Percentiles rank a stretch among this genome's conserved stretches.
Conservation (phyloP, 2,888 invertebrate species). For the Deilephila elpenor region DNA sequence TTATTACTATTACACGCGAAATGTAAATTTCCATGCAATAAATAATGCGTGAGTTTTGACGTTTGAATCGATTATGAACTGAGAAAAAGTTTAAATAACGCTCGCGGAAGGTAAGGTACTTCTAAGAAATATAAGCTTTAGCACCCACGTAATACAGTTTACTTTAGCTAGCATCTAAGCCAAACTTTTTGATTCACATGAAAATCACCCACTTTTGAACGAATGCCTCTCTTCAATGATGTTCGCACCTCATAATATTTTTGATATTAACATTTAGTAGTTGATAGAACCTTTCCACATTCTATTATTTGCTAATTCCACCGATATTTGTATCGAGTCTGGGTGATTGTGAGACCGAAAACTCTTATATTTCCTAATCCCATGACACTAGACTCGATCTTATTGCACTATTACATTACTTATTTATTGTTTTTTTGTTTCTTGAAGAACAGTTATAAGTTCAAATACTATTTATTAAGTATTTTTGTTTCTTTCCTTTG, state of each 20-base stretch:
- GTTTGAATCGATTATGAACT: slow-evolving; percentile 17
- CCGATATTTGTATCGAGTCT: too few relatives aligned
- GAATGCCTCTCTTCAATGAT: neutral
- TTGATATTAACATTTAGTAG: neutral
- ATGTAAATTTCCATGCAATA: slow-evolving; percentile 45
- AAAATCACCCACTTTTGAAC: neutral
- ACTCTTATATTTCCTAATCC: too few relatives aligned
- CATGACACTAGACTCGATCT: too few relatives aligned
- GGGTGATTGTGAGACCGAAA: too few relatives aligned
- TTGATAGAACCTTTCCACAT: too few relatives aligned
- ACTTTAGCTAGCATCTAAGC: neutral
- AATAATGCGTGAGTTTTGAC: slow-evolving; percentile 38
- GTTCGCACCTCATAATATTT: too few relatives aligned
- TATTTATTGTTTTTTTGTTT: too few relatives aligned
- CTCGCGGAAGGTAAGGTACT: neutral
- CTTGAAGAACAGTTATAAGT: too few relatives aligned
- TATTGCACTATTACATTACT: too few relatives aligned
- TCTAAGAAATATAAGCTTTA: neutral
- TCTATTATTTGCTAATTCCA: too few relatives aligned
- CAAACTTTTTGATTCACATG: neutral
- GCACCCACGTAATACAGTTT: neutral
- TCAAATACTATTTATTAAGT: too few relatives aligned
- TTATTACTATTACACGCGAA: slow-evolving; percentile 44
- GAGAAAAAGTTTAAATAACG: slow-evolving; percentile 18
- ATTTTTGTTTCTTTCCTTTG: too few relatives aligned